Evolutionary conservation across 2,113 vertebrate species (phyloP).

Genomic region (Terrapene triunguis): DNA sequence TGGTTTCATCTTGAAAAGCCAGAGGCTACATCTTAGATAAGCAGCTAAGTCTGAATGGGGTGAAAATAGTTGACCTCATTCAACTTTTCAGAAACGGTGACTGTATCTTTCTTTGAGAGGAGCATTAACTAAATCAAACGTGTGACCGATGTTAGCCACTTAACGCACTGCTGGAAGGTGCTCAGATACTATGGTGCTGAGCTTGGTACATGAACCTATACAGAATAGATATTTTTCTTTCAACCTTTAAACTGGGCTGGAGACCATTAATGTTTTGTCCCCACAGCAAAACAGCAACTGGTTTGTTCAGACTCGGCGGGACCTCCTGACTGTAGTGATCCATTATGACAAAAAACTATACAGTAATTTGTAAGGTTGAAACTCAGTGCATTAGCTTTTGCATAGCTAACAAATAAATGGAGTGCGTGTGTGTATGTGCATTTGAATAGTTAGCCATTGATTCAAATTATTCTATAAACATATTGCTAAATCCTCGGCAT

Average conservation of each 20-base stretch:
- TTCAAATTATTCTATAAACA: slow-evolving; percentile 55
- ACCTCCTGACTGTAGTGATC: slow-evolving; percentile 27
- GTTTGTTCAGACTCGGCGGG: slow-evolving; percentile 74
- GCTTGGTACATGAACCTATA: not conserved
- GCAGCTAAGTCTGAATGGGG: not conserved
- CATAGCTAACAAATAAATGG: slow-evolving; percentile 48
- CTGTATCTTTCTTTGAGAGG: too few relatives aligned
- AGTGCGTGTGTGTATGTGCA: slow-evolving; percentile 19
- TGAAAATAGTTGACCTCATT: not conserved
- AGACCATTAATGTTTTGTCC: slow-evolving; percentile 13
- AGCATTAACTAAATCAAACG: not conserved
- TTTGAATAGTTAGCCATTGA: slow-evolving; percentile 62
- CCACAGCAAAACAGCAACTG: slow-evolving; percentile 49
- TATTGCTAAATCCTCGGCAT: slow-evolving; percentile 12
- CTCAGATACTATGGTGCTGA: not conserved
- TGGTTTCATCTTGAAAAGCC: not conserved
- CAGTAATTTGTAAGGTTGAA: slow-evolving; percentile 61
- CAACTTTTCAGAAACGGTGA: not conserved
- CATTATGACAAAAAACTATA: slow-evolving; percentile 69
- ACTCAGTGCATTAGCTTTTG: slow-evolving; percentile 49
- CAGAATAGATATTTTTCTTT: slow-evolving; percentile 7
- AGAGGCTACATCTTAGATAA: not conserved
- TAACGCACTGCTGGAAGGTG: not conserved
- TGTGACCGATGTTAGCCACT: not conserved
- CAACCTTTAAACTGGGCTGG: not conserved